Percentiles rank a stretch among this genome's conserved stretches.
Evolutionary conservation across 2,797 vertebrate species (phyloP).

Genomic region (Anniella stebbinsi): DNA sequence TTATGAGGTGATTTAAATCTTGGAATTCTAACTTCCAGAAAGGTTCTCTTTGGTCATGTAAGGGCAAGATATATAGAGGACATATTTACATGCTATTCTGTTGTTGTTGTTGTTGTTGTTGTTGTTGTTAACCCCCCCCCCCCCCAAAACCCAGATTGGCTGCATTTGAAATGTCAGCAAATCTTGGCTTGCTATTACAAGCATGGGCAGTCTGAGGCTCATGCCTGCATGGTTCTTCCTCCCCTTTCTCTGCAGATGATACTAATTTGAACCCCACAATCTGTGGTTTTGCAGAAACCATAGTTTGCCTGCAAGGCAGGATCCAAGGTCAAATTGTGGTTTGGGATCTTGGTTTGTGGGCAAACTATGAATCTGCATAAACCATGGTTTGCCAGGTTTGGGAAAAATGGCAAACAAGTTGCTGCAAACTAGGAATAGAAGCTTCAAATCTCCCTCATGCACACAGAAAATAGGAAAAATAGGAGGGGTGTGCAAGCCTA

Average conservation of each 20-base stretch:
- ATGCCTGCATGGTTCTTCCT: neutral
- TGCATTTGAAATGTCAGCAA: neutral
- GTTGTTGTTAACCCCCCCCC: neutral
- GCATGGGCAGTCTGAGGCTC: too few relatives aligned
- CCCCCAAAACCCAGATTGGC: neutral
- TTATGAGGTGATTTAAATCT: constrained; percentile 81
- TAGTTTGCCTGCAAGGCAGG: neutral
- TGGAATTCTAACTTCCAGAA: neutral
- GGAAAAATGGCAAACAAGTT: neutral
- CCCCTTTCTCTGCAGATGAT: too few relatives aligned
- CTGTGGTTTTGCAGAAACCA: neutral
- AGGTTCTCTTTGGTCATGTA: neutral
- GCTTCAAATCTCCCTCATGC: neutral
- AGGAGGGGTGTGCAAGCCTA: neutral
- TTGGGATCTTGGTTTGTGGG: neutral
- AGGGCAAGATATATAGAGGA: neutral
- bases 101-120: neutral
- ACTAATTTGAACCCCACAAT: neutral
- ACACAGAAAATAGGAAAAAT: neutral
- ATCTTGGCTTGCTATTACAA: neutral
- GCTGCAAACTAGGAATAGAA: neutral
- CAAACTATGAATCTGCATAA: neutral
- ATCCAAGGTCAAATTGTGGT: neutral
- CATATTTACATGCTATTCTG: neutral
- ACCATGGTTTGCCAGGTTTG: neutral